Evolutionary conservation across 2,113 vertebrate genomes (phyloP).

Genomic region (Anhinga rufa): DNA sequence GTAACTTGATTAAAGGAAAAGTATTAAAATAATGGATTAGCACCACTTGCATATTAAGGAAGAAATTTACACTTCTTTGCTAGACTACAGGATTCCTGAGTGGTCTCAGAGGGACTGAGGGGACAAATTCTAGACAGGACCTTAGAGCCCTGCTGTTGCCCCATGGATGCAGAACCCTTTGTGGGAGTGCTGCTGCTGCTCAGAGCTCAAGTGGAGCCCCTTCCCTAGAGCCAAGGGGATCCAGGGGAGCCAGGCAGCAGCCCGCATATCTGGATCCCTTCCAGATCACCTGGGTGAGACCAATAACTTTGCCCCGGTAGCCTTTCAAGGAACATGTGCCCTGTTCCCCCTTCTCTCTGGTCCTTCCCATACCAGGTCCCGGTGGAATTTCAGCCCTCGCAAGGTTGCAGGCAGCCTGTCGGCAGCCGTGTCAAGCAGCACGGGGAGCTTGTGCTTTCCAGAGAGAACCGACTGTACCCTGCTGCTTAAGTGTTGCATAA

Average conservation of each 20-base stretch:
- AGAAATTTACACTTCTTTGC: not conserved
- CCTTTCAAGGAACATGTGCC: not conserved
- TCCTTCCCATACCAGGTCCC: not conserved
- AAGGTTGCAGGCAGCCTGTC: not conserved
- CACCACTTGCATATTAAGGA: not conserved
- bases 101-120: not conserved
- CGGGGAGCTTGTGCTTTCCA: rapidly evolving
- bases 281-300: not conserved
- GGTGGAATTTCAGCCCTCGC: not conserved
- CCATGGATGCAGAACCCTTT: rapidly evolving
- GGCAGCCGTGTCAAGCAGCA: rapidly evolving
- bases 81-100: not conserved
- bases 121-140: not conserved
- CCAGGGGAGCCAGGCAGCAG: not conserved
- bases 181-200: not conserved
- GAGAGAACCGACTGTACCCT: not conserved
- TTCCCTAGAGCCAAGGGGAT: not conserved
- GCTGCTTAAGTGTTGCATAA: not conserved
- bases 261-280: not conserved
- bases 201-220: not conserved
- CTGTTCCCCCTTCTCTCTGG: not conserved
- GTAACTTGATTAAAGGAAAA: not conserved
- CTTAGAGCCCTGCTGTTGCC: not conserved
- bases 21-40: not conserved
- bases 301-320: not conserved